A percentile compares a stretch with the other conserved stretches of the same genome.
These are phyloP conservation scores for Phlogophora meticulosa DNA, from an alignment of 2,888 invertebrate species.

Conservation along the genomic window DNA sequence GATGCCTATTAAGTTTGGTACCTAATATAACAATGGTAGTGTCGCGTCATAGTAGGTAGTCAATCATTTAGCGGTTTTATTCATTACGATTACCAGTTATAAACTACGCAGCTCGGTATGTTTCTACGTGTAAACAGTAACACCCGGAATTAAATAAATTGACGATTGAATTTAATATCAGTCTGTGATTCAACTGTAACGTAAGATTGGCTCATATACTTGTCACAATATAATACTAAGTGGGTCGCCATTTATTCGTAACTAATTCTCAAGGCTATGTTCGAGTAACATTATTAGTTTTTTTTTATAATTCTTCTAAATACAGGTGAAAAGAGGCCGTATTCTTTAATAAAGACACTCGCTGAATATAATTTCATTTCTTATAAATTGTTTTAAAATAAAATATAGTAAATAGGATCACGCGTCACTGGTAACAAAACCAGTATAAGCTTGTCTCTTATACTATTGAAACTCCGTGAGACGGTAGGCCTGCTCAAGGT, in stretches of 20 bases:
- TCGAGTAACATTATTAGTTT: background rate
- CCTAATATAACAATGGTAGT: slow-evolving; percentile 1
- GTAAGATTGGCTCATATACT: slow-evolving; percentile 40
- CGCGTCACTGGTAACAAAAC: too few species aligned
- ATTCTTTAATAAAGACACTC: background rate
- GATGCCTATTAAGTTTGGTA: background rate
- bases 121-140: background rate
- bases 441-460: too few species aligned
- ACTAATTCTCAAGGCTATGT: slow-evolving; percentile 44
- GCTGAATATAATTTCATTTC: background rate
- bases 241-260: slow-evolving; percentile 39
- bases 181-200: slow-evolving; percentile 32
- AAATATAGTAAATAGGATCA: too few species aligned
- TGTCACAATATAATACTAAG: slow-evolving; percentile 40
- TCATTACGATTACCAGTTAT: slow-evolving; percentile 21
- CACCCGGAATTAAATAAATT: slow-evolving; percentile 24
- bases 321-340: background rate
- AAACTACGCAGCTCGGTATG: slow-evolving; percentile 15
- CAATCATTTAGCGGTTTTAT: background rate
- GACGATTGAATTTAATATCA: slow-evolving; percentile 21
- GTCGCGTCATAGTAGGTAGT: background rate
- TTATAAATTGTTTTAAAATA: too few species aligned
- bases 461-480: too few species aligned
- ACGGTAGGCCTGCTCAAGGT: too few species aligned
- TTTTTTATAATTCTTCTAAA: slow-evolving; percentile 9